Conservation (phyloP, 2,888 invertebrate species). For the Ypsolopha scabrella region DNA sequence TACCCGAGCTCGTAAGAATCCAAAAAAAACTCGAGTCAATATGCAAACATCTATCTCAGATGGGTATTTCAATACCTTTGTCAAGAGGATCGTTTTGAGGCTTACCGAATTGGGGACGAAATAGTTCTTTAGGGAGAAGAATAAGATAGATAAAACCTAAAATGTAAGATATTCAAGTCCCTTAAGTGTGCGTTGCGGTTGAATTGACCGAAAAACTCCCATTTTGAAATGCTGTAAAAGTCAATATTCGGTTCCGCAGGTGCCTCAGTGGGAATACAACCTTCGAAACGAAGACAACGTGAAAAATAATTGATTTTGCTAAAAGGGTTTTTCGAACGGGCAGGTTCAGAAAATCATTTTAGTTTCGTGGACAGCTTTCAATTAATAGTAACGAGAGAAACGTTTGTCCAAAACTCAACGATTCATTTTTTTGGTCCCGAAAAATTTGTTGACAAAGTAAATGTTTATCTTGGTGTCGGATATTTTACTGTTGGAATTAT, state of each 20-base stretch:
- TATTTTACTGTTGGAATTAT: no score
- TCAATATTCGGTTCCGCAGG: slow-evolving; percentile 65
- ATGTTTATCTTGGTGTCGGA: no score
- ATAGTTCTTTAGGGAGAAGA: slow-evolving; percentile 41
- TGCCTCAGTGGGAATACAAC: slow-evolving; percentile 54
- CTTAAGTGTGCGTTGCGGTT: slow-evolving; percentile 68
- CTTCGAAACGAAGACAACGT: slow-evolving; percentile 21
- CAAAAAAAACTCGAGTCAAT: not conserved
- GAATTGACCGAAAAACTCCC: slow-evolving; percentile 66
- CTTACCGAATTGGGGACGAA: slow-evolving; percentile 42
- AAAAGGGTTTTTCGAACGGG: slow-evolving; percentile 6
- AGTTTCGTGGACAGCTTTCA: not conserved
- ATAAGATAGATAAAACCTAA: slow-evolving; percentile 57
- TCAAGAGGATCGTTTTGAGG: slow-evolving; percentile 42
- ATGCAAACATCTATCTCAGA: slow-evolving; percentile 1
- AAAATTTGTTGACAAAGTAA: no score
- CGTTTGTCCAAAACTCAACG: not conserved
- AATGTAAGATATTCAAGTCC: slow-evolving; percentile 69
- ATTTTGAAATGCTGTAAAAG: slow-evolving; percentile 65
- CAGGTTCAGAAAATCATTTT: not conserved
- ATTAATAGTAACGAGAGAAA: not conserved
- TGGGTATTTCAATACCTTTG: slow-evolving; percentile 7
- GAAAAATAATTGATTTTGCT: slow-evolving; percentile 32
- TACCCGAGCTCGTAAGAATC: not conserved
- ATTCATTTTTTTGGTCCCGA: no score